Evolutionary conservation across 1,140 invertebrate species (phyloP).

Genomic region (Plutomurus gul): DNA sequence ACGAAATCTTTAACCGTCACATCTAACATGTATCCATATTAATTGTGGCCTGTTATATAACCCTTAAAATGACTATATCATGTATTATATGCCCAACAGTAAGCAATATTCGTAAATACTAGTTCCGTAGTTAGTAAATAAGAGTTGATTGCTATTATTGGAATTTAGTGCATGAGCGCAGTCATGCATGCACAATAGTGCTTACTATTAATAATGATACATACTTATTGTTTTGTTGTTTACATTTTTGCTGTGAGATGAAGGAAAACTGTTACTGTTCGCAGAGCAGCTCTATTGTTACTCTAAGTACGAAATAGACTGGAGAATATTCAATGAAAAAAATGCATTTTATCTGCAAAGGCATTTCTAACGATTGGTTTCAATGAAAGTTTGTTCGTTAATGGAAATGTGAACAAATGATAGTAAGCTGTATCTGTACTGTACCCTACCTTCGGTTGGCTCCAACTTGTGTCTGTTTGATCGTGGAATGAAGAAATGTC

Average conservation of each 20-base stretch:
- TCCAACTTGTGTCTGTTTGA: slow-evolving; percentile 9
- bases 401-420: no score
- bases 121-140: not conserved
- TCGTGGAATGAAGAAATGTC: not conserved
- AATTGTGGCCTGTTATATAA: not conserved
- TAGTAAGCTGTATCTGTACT: slow-evolving; percentile 21
- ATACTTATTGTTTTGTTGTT: slow-evolving; percentile 27
- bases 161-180: slow-evolving; percentile 10
- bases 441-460: not conserved
- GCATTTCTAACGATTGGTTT: no score
- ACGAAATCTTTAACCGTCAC: no score
- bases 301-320: no score
- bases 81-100: not conserved
- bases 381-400: no score
- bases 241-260: slow-evolving; percentile 17
- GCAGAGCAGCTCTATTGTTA: no score
- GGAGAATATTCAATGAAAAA: no score
- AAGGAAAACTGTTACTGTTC: no score
- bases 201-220: slow-evolving; percentile 12
- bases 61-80: not conserved
- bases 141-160: slow-evolving; percentile 6
- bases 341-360: no score
- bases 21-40: not conserved
- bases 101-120: not conserved
- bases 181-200: slow-evolving; percentile 8